Percentiles rank a stretch among this genome's conserved stretches.
Evolutionary conservation across 1,140 invertebrate species (phyloP).

Genomic region (Atopsyche davidsoni): DNA sequence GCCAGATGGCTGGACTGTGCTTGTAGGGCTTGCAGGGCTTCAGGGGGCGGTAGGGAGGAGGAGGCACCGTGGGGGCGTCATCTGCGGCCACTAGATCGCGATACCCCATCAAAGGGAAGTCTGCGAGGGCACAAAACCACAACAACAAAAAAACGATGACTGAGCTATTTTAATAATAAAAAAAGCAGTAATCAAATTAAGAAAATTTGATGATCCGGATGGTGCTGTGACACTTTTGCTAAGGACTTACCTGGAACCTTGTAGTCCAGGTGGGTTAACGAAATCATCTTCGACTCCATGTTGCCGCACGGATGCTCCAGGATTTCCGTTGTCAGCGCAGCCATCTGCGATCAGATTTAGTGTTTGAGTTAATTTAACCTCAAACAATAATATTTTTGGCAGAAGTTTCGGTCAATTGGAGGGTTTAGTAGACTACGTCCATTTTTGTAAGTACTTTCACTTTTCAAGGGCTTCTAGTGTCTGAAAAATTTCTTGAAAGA

Average conservation of each 20-base stretch:
- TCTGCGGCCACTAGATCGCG: slow-evolving; percentile 8
- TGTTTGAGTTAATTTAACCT: not conserved
- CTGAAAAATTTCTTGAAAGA: no score
- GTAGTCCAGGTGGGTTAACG: slow-evolving; percentile 54
- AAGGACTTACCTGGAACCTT: slow-evolving; percentile 50
- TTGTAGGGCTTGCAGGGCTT: slow-evolving; percentile 31
- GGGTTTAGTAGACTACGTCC: no score
- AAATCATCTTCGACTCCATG: slow-evolving; percentile 52
- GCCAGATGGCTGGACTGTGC: slow-evolving; percentile 29
- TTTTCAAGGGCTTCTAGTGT: no score
- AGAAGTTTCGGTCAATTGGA: no score
- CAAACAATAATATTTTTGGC: not conserved
- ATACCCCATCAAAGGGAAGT: slow-evolving; percentile 11
- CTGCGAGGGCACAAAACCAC: slow-evolving; percentile 6
- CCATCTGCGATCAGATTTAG: slow-evolving; percentile 42
- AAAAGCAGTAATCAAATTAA: not conserved
- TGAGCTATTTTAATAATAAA: not conserved
- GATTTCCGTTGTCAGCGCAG: slow-evolving; percentile 49
- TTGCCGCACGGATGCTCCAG: slow-evolving; percentile 52
- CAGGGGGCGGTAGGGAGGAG: slow-evolving; percentile 31
- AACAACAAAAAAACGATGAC: slow-evolving; percentile 2
- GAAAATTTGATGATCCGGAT: not conserved
- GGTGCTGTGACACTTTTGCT: slow-evolving; percentile 1
- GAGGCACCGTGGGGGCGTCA: slow-evolving; percentile 16
- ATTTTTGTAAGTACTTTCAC: no score